A percentile compares a stretch with the other conserved stretches of the same genome.
phyloP scores from a whole-genome alignment of 2,888 invertebrate genomes.

The Oasisia sp. region DNA sequence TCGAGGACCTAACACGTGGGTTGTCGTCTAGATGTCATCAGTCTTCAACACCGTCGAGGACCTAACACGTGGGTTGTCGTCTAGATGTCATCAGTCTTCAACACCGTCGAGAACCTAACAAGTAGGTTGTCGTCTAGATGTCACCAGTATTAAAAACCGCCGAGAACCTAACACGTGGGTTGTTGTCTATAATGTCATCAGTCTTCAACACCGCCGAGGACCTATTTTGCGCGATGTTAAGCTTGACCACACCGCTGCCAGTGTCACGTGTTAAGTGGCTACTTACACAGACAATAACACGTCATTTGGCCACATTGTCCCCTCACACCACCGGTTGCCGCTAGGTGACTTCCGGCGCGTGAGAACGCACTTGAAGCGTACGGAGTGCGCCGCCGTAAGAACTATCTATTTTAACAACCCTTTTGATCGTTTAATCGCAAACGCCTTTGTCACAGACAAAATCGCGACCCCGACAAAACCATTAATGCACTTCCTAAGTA shows the following conservation, averaged over 20 bases:
- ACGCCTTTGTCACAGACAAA: not conserved
- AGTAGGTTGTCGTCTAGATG: not conserved
- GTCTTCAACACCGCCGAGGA: not conserved
- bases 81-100: not conserved
- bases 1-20: not conserved
- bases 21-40: not conserved
- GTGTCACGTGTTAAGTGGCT: not conserved
- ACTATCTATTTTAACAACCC: not conserved
- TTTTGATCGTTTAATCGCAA: not conserved
- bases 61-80: not conserved
- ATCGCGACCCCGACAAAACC: not conserved
- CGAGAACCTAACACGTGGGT: not conserved
- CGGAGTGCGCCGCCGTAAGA: not conserved
- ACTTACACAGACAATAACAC: not conserved
- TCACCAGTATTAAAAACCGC: not conserved
- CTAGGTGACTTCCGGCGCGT: not conserved
- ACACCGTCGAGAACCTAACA: not conserved
- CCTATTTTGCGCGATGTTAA: not conserved
- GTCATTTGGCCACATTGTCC: not conserved
- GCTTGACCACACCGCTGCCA: not conserved
- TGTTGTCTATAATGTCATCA: not conserved
- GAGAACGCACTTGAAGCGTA: not conserved
- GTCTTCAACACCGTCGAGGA: not conserved
- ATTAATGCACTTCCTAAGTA: not conserved
- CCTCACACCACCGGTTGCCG: not conserved